Conservation (phyloP, 2,888 invertebrate genomes). For the Drosophila anomalata region DNA sequence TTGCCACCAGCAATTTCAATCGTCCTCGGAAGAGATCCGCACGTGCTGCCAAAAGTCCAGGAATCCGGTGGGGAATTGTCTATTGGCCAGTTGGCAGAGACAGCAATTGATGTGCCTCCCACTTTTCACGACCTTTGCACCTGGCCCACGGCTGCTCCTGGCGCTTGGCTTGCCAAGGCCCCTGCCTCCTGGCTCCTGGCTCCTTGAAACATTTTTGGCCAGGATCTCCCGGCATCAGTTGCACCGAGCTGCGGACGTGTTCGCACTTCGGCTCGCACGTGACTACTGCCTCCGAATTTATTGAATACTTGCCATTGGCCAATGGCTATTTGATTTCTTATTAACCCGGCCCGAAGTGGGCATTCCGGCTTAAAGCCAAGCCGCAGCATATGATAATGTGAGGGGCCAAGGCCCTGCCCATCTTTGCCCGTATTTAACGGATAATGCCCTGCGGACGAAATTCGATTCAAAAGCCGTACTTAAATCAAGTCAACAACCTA, state of each 20-base stretch:
- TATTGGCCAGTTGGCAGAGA: slow-evolving; percentile 67
- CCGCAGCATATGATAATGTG: slow-evolving; percentile 59
- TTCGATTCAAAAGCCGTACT: neutral
- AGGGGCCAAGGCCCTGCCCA: slow-evolving; percentile 8
- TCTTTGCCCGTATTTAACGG: neutral
- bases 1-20: slow-evolving; percentile 76
- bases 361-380: neutral
- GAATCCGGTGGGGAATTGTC: slow-evolving; percentile 52
- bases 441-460: neutral
- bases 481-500: slow-evolving; percentile 4
- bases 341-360: slow-evolving; percentile 45
- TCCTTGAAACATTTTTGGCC: slow-evolving; percentile 1
- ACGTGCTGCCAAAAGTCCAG: slow-evolving; percentile 50
- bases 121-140: slow-evolving; percentile 71
- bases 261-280: slow-evolving; percentile 77
- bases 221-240: slow-evolving; percentile 67
- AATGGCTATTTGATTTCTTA: slow-evolving; percentile 80
- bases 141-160: slow-evolving; percentile 54
- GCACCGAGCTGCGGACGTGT: slow-evolving; percentile 72
- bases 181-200: neutral
- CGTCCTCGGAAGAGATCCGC: slow-evolving; percentile 49
- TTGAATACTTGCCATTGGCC: slow-evolving; percentile 80
- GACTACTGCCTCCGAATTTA: slow-evolving; percentile 78
- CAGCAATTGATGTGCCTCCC: slow-evolving; percentile 72
- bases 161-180: neutral